These are phyloP conservation scores for Stichodactyla helianthus DNA, from an alignment of 64 coral and sea anemone species.

Conservation along the genomic window DNA sequence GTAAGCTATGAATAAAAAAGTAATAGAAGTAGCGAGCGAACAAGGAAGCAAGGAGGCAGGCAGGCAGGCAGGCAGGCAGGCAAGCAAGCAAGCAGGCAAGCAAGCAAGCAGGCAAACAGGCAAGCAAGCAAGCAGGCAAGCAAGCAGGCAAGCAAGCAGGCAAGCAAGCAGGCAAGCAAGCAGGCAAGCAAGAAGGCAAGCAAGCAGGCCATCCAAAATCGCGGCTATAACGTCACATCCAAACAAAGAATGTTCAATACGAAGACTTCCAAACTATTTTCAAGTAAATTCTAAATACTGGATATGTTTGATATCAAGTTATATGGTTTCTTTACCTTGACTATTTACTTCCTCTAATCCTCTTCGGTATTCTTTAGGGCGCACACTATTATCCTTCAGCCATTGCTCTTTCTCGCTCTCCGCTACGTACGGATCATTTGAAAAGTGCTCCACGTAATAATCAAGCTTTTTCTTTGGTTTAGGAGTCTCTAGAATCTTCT, in stretches of 20 bases:
- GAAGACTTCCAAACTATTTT: no score
- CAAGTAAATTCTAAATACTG: no score
- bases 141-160: no score
- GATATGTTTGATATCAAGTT: no score
- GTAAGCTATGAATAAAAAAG: no score
- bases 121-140: no score
- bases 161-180: no score
- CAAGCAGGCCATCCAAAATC: neutral
- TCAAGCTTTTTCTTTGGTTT: constrained; percentile 40
- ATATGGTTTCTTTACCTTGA: neutral
- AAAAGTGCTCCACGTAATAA: constrained; percentile 70
- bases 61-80: neutral
- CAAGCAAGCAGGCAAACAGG: no score
- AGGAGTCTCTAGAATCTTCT: neutral
- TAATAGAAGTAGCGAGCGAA: neutral
- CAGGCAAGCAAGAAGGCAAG: neutral
- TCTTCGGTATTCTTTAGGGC: neutral
- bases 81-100: no score
- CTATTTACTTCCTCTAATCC: neutral
- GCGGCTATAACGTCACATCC: no score
- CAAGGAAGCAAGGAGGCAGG: neutral
- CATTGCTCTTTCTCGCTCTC: constrained; percentile 57
- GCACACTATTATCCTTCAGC: constrained; percentile 12
- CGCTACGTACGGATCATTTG: constrained; percentile 75
- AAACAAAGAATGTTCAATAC: no score